Evolutionary conservation across 2,113 vertebrate genomes (phyloP).

Genomic region (Gymnarchus niloticus): DNA sequence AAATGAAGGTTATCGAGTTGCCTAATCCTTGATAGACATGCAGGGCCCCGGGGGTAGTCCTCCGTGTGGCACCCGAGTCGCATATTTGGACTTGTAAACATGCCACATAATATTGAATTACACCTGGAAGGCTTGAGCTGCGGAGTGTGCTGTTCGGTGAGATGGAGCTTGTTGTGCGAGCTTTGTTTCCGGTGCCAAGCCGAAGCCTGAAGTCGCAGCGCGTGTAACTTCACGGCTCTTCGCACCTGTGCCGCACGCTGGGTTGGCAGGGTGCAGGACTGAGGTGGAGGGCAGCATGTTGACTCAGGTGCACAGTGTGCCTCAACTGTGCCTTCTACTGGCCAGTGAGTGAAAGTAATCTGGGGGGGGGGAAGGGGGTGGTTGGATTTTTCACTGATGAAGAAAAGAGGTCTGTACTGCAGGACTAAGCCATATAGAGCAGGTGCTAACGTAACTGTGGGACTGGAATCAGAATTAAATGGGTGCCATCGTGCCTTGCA

Average conservation of each 20-base stretch:
- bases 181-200: background rate
- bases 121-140: conserved; percentile 36
- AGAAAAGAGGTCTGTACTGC: background rate
- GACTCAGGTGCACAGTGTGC: background rate
- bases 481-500: background rate
- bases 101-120: conserved; percentile 47
- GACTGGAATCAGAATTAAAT: background rate
- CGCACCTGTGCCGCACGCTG: background rate
- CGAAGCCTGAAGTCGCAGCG: background rate
- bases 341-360: conserved; percentile 21
- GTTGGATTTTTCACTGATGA: background rate
- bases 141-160: background rate
- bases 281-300: background rate
- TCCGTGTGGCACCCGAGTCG: conserved; percentile 40
- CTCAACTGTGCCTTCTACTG: conserved; percentile 44
- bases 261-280: background rate
- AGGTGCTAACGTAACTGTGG: background rate
- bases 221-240: background rate
- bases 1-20: conserved; percentile 68
- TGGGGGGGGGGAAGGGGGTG: background rate
- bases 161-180: background rate
- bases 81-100: conserved; percentile 60
- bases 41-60: conserved; percentile 42
- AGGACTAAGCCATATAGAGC: background rate
- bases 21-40: conserved; percentile 58